A percentile compares a stretch with the other conserved stretches of the same genome.
Evolutionary conservation across 2,888 invertebrate genomes (phyloP).

Genomic region (Argyresthia albistria): DNA sequence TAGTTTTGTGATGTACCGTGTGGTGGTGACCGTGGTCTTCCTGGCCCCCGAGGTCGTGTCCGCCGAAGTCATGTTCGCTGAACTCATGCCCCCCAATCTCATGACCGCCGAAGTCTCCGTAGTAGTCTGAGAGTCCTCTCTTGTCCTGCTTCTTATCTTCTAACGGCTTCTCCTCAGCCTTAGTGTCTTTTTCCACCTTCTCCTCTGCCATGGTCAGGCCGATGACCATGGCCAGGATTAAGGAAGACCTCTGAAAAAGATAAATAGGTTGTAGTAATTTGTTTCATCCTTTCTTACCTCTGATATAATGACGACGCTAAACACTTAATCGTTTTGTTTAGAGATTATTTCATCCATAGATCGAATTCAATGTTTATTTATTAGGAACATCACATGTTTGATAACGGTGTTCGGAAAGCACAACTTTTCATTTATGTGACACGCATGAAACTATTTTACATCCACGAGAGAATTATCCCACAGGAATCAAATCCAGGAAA

Average conservation of each 20-base stretch:
- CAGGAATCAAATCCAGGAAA: neutral
- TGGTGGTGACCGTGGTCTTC: conserved; percentile 29
- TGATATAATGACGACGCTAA: too few relatives aligned
- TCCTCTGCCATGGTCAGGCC: conserved; percentile 71
- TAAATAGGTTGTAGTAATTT: conserved; percentile 10
- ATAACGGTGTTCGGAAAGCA: too few relatives aligned
- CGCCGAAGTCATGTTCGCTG: conserved; percentile 20
- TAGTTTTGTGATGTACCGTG: conserved; percentile 74
- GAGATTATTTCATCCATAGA: too few relatives aligned
- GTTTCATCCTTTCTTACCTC: too few relatives aligned
- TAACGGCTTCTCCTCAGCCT: conserved; percentile 52
- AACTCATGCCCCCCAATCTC: conserved; percentile 25
- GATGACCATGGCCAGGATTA: conserved; percentile 67
- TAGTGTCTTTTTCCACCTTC: conserved; percentile 56
- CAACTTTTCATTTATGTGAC: too few relatives aligned
- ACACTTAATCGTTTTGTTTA: too few relatives aligned
- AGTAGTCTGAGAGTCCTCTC: conserved; percentile 65
- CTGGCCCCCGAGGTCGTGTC: conserved; percentile 16
- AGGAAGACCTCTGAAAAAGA: conserved; percentile 53
- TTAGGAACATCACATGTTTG: too few relatives aligned
- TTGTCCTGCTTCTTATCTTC: conserved; percentile 72
- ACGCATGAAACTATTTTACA: too few relatives aligned
- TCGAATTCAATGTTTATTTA: too few relatives aligned
- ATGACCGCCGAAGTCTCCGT: conserved; percentile 47
- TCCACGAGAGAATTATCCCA: neutral